These are phyloP conservation scores for Volucella inflata DNA, from an alignment of 2,888 invertebrate species.

Conservation along the genomic window DNA sequence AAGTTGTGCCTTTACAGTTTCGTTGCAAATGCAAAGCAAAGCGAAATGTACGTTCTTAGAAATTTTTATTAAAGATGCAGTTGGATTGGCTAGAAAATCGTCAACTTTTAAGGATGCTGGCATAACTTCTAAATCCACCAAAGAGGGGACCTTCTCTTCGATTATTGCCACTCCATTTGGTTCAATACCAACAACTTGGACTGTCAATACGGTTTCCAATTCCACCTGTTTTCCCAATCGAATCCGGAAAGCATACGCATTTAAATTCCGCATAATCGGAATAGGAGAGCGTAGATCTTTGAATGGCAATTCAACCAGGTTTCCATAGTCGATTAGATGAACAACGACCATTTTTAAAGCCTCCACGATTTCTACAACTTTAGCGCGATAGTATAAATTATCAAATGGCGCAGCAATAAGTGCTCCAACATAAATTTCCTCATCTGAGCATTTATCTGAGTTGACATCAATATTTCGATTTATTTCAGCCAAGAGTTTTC, in stretches of 20 bases:
- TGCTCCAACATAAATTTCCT: slow-evolving; percentile 72
- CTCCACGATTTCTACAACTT: slow-evolving; percentile 56
- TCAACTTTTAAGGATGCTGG: slow-evolving; percentile 67
- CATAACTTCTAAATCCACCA: slow-evolving; percentile 21
- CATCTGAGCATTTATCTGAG: slow-evolving; percentile 52
- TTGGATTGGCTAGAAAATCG: slow-evolving; percentile 47
- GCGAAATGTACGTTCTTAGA: slow-evolving; percentile 73
- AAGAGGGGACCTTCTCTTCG: slow-evolving; percentile 62
- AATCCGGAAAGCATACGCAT: slow-evolving; percentile 77
- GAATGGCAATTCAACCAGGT: slow-evolving; percentile 72
- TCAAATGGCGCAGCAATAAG: slow-evolving; percentile 77
- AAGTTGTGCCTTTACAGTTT: slow-evolving; percentile 11
- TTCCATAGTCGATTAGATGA: slow-evolving; percentile 78
- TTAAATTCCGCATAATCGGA: slow-evolving; percentile 77
- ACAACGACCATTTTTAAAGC: slow-evolving; percentile 64
- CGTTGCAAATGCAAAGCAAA: slow-evolving; percentile 52
- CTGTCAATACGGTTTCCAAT: slow-evolving; percentile 75
- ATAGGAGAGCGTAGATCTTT: slow-evolving; percentile 76
- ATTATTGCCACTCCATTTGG: slow-evolving; percentile 64
- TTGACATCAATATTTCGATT: slow-evolving; percentile 75
- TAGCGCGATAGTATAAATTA: slow-evolving; percentile 76
- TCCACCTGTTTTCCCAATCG: slow-evolving; percentile 58
- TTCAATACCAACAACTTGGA: slow-evolving; percentile 68
- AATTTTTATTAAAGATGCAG: slow-evolving; percentile 66
- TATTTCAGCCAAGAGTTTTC: slow-evolving; percentile 76